Evolutionary conservation across 2,797 vertebrate species (phyloP).

Genomic region (Sebastolobus altivelis): DNA sequence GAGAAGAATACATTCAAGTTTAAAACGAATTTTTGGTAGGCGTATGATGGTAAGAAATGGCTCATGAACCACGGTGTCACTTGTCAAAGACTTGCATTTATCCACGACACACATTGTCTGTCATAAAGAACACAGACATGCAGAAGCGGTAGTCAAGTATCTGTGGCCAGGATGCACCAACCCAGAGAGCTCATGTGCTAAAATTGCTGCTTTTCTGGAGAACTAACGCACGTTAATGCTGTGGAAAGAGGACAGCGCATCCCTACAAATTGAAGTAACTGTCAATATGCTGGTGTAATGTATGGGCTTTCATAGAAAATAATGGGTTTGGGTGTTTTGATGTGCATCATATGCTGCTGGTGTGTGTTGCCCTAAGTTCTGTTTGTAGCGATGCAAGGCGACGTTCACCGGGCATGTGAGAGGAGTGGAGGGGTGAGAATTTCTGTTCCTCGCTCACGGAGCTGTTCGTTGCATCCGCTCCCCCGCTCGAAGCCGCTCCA

Average conservation of each 20-base stretch:
- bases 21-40: neutral
- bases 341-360: too few relatives aligned
- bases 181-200: neutral
- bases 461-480: conserved; percentile 3
- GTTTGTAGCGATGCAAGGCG: too few relatives aligned
- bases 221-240: too few relatives aligned
- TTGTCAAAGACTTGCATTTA: neutral
- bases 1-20: neutral
- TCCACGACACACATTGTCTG: neutral
- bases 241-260: neutral
- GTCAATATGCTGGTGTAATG: neutral
- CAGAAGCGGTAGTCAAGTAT: neutral
- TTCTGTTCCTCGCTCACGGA: too few relatives aligned
- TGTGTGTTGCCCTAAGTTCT: too few relatives aligned
- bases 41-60: neutral
- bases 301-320: neutral
- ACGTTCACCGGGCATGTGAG: too few relatives aligned
- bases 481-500: neutral
- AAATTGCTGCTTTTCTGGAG: neutral
- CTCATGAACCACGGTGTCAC: neutral
- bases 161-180: neutral
- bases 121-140: neutral
- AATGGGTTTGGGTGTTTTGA: too few relatives aligned
- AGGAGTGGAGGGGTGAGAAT: too few relatives aligned
- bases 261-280: neutral